Evolutionary conservation across 2,888 invertebrate genomes (phyloP), one percentile per base, ranked within the genome.

Genomic region (Gymnosoma rotundatum): DNA sequence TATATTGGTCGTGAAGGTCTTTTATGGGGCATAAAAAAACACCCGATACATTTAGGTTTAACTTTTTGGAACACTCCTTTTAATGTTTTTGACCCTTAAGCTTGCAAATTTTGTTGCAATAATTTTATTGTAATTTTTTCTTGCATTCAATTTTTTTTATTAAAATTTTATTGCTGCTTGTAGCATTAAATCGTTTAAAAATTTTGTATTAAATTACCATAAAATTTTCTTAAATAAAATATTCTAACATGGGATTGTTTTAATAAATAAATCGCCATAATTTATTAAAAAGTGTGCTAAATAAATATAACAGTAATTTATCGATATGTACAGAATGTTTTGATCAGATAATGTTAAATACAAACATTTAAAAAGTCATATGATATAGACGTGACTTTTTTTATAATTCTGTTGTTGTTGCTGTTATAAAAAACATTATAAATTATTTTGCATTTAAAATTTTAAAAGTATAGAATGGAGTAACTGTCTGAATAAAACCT

Each of bases 201-300:
- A 1, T 48, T 48, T 32, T n/a, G 32, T 20, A 12, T 18, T 8
- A 50, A 67, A 67, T 36, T n/a, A 2, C 21, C 16, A 48, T 48
- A 48, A 2, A 32, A 18, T 16, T 48, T 32, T 25, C 8, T 8
- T 32, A 61, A 6, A 48, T 16, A 54, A 66, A 66, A 20, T 25
- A 48, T 67, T 60, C 18, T 61, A 14, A 70, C 42, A 64, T 48
- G 54, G 36, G 12, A 42, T 25, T 64, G 78, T 58, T 79, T 5
- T 5, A 72, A 64, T 45, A 12, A 60, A 72, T 79, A 73, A 79
- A 83, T 67, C 56, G 52, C 14, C 56, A 79, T 67, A 60, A 79
- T 61, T 79, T 75, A 79, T 79, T 64, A 60, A 79, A 72, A 83
- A 75, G 75, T 72, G 16, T 76, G 54, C 56, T 45, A 72, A 75